phyloP scores from a whole-genome alignment of 2,113 vertebrate genomes.

The Oreochromis tanganicae region DNA sequence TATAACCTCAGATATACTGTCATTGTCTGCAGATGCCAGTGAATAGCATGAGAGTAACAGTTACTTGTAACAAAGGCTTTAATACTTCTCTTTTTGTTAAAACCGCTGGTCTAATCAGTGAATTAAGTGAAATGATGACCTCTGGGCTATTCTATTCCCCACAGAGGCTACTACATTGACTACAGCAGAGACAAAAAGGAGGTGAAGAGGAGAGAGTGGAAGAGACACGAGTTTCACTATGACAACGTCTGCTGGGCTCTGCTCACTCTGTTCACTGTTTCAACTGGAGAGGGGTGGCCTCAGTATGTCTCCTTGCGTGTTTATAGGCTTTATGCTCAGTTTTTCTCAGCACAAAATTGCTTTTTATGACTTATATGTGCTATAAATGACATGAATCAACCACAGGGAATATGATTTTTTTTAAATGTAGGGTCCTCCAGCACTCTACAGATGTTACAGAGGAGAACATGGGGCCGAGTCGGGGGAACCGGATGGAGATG shows the following conservation, averaged over 20 bases:
- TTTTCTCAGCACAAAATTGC: background rate
- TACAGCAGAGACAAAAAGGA: conserved; percentile 94
- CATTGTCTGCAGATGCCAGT: background rate
- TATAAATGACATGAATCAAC: background rate
- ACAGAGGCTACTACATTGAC: conserved; percentile 94
- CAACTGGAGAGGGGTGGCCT: conserved; percentile 97
- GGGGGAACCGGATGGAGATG: conserved; percentile 99
- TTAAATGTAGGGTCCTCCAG: conserved; percentile 83
- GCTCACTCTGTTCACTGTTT: conserved; percentile 97
- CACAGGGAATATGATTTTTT: background rate
- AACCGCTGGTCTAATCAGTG: background rate
- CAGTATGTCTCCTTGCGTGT: conserved; percentile 72
- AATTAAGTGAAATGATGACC: conserved; percentile 5
- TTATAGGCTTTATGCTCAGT: background rate
- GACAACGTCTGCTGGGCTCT: conserved; percentile 98
- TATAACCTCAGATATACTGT: background rate
- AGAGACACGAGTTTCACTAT: conserved; percentile 94
- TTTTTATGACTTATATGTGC: background rate
- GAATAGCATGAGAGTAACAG: background rate
- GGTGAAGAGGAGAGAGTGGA: conserved; percentile 94
- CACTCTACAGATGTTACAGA: conserved; percentile 96
- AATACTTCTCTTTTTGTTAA: background rate
- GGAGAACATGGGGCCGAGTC: conserved; percentile 92
- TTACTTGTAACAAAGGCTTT: background rate
- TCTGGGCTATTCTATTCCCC: conserved; percentile 2